Evolutionary conservation across 2,113 vertebrate species (phyloP).

Genomic region (Pachyramphus minor): DNA sequence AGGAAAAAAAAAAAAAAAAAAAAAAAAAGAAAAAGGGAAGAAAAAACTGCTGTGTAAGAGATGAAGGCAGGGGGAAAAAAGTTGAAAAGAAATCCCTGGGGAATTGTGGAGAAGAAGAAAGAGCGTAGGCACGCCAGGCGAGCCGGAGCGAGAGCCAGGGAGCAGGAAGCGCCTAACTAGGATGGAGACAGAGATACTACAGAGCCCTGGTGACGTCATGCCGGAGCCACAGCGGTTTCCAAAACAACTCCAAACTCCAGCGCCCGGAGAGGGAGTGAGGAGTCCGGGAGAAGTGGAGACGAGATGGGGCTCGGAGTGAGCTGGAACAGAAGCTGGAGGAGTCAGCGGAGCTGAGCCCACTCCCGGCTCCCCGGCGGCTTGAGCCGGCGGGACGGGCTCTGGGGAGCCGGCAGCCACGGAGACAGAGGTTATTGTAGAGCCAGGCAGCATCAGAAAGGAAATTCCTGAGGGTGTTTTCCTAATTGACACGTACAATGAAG

Average conservation of each 20-base stretch:
- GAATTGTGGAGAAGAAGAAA: slow-evolving; percentile 48
- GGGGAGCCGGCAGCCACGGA: neutral
- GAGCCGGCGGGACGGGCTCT: neutral
- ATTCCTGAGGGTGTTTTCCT: slow-evolving; percentile 52
- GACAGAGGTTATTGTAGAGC: slow-evolving; percentile 7
- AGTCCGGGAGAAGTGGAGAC: neutral
- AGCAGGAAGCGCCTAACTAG: slow-evolving; percentile 70
- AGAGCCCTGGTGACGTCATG: slow-evolving; percentile 63
- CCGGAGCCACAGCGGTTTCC: slow-evolving; percentile 44
- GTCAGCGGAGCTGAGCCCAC: neutral
- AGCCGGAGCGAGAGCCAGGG: slow-evolving; percentile 53
- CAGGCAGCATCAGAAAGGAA: slow-evolving; percentile 35
- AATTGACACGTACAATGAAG: slow-evolving; percentile 5
- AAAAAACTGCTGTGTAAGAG: slow-evolving; percentile 9
- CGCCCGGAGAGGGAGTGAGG: neutral
- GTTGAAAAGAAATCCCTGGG: neutral
- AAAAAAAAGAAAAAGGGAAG: neutral
- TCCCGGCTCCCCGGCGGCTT: neutral
- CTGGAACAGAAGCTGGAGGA: neutral
- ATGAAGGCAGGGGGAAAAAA: neutral
- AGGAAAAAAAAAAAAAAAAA: neutral
- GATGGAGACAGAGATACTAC: slow-evolving; percentile 72
- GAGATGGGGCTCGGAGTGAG: neutral
- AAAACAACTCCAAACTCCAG: slow-evolving; percentile 57
- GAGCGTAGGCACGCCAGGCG: neutral